These are phyloP conservation scores for Sphecodes monilicornis DNA, from an alignment of 2,888 invertebrate genomes.

Conservation along the genomic window DNA sequence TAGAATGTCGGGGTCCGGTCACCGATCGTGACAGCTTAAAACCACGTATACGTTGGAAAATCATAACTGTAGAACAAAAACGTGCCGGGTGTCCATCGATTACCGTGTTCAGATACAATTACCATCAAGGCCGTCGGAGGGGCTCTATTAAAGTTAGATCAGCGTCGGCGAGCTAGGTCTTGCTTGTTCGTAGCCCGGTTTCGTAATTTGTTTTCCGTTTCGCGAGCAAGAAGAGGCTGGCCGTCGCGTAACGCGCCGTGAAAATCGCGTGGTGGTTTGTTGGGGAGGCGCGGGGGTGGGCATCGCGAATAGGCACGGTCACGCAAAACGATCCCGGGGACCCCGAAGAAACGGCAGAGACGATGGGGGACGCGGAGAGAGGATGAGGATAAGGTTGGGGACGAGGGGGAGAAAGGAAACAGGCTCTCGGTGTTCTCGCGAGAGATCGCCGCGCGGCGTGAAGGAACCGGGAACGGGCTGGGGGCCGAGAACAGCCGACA, in stretches of 20 bases:
- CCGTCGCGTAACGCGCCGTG: slow-evolving; percentile 63
- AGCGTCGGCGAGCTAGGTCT: slow-evolving; percentile 18
- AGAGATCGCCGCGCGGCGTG: slow-evolving; percentile 58
- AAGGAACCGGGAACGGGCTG: slow-evolving; percentile 28
- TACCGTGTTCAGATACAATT: slow-evolving; percentile 25
- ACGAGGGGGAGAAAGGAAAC: not conserved
- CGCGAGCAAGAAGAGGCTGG: slow-evolving; percentile 24
- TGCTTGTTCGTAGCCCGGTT: slow-evolving; percentile 16
- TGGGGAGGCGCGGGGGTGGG: slow-evolving; percentile 19
- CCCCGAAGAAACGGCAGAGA: slow-evolving; percentile 26
- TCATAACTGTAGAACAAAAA: not conserved
- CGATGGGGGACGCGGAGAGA: too few species aligned
- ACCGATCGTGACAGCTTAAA: not conserved
- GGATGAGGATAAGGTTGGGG: too few species aligned
- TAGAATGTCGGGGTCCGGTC: not conserved
- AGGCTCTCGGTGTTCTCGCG: slow-evolving; percentile 50
- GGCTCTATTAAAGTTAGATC: slow-evolving; percentile 39
- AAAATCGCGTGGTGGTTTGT: slow-evolving; percentile 53
- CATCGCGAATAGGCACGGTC: slow-evolving; percentile 58
- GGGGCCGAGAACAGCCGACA: slow-evolving; percentile 32
- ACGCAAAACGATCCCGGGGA: slow-evolving; percentile 67
- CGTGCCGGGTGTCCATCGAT: slow-evolving; percentile 6
- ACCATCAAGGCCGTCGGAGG: slow-evolving; percentile 22
- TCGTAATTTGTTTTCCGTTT: slow-evolving; percentile 66
- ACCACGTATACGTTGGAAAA: not conserved